phyloP scores from a whole-genome alignment of 1,140 invertebrate genomes.

The Rhagoletis zephyria region DNA sequence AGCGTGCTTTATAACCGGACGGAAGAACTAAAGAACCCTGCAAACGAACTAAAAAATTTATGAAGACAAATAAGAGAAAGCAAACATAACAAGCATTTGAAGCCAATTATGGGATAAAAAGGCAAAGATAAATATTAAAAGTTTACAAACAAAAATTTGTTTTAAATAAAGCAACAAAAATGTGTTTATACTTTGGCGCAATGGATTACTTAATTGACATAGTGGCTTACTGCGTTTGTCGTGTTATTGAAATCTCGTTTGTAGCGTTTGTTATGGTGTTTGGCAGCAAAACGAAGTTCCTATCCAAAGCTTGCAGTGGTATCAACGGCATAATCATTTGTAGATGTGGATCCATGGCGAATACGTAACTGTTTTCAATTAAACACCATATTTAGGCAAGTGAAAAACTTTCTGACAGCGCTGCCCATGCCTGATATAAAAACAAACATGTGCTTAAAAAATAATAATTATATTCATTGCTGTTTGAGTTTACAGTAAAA shows the following conservation, averaged over 20 bases:
- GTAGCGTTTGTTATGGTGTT: neutral
- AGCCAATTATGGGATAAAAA: neutral
- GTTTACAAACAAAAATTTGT: neutral
- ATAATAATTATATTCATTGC: too few species aligned
- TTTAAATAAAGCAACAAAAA: neutral
- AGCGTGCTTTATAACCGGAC: too few species aligned
- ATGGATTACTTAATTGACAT: neutral
- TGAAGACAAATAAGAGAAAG: too few species aligned
- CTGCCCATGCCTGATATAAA: too few species aligned
- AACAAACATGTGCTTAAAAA: too few species aligned
- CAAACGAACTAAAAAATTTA: too few species aligned
- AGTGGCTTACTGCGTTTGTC: neutral
- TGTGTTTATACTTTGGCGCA: slow-evolving; percentile 3
- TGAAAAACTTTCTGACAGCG: too few species aligned
- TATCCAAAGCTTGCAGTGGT: neutral
- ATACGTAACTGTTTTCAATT: neutral
- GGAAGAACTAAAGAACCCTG: too few species aligned
- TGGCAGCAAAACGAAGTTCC: neutral
- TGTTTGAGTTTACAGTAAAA: too few species aligned
- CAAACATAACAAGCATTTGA: too few species aligned
- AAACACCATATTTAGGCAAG: too few species aligned
- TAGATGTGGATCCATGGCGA: neutral
- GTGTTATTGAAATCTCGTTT: neutral
- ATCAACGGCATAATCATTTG: neutral
- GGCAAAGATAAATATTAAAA: neutral